Conservation (phyloP, 2,797 vertebrate species). For the Vireo griseus region DNA sequence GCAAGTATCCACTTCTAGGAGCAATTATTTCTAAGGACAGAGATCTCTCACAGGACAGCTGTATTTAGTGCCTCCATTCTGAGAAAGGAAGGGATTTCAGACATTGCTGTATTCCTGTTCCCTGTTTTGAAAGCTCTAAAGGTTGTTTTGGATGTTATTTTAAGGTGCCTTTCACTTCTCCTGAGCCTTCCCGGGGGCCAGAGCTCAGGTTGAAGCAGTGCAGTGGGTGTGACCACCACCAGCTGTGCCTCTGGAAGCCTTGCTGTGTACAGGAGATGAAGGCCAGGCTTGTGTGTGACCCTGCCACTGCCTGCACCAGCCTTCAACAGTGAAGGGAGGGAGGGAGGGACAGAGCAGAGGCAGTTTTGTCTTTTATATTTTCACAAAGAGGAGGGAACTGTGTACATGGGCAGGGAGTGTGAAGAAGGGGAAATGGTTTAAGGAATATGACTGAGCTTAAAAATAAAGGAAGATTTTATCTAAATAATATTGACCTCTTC, state of each 20-base stretch:
- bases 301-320: no score
- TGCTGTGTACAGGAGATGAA: background rate
- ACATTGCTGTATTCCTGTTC: fast-evolving
- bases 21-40: background rate
- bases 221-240: background rate
- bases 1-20: background rate
- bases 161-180: background rate
- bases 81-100: background rate
- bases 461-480: background rate
- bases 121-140: background rate
- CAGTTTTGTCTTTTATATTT: fast-evolving
- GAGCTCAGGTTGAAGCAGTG: background rate
- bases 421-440: background rate
- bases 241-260: background rate
- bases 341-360: background rate
- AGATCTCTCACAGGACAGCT: background rate
- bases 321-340: background rate
- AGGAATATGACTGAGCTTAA: background rate
- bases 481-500: background rate
- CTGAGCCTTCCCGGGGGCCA: background rate
- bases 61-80: background rate
- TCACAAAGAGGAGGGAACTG: fast-evolving
- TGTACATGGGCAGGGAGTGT: background rate
- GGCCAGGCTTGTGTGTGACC: fast-evolving
- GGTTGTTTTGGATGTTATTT: background rate